Evolutionary conservation across 1,140 invertebrate genomes (phyloP), one percentile per base, ranked within the genome.

Genomic region (Scaptomyza graminum): DNA sequence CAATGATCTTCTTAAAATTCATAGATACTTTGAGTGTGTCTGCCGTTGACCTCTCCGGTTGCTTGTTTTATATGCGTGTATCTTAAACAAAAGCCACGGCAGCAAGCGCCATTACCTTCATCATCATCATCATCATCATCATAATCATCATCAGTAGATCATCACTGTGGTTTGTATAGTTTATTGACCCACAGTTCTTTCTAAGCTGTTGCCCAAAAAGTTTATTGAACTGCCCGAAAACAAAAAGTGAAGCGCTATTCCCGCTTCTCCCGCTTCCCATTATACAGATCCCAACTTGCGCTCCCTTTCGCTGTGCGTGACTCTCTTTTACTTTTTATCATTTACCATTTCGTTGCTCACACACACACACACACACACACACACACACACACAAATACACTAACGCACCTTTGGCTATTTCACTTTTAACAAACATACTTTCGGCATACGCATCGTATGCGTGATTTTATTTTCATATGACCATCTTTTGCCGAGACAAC

Each of bases 181-280:
- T 83, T 87, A 74, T 87, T 87, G 83, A 87, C 82, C 82, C 78
- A 87, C 78, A 55, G 62, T 76, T 68, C 63, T 65, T 64, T 67
- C 73, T 73, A 73, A 74, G 64, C 64, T 62, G 50, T 41, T 67
- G 64, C 59, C 44, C 54, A 57, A 67, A 79, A 74, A 83, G 82
- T 88, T 82, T 76, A 73, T 89, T 87, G 79, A 87, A 83, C 83
- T 74, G 65, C 63, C 84, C 84, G 44, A 71, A 65, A 51, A 81
- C 66, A 73, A 85, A 87, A 84, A 85, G 83, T 87, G 83, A 87
- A 88, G 82, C 81, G 71, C 47, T 56, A 25, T 16, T 39, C 31
- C 49, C 56, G n/a, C 39, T 22, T 12, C 22, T 47, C 31, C 44
- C 25, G 25, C 46, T 15, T 67, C 72, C 63, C 74, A 43, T 66